phyloP scores from a whole-genome alignment of 2,113 vertebrate genomes.

The Balaeniceps rex region DNA sequence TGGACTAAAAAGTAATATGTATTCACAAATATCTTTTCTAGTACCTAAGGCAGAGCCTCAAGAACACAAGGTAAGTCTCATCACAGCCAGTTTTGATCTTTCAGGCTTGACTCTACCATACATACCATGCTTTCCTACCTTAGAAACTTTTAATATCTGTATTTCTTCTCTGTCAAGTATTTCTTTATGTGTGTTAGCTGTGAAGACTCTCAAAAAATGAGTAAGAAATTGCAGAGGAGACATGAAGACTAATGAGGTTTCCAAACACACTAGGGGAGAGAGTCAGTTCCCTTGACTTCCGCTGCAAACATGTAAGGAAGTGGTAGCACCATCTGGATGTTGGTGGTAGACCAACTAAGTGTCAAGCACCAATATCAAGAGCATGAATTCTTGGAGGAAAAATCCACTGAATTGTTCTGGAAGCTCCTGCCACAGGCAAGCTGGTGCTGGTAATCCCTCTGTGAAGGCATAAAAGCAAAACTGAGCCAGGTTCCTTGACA shows the following conservation, averaged over 20 bases:
- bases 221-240: background rate
- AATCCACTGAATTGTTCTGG: background rate
- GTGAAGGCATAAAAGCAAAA: background rate
- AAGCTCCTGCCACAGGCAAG: background rate
- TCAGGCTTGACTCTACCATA: background rate
- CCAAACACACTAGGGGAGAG: background rate
- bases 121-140: background rate
- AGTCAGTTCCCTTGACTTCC: background rate
- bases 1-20: background rate
- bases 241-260: background rate
- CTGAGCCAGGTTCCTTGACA: background rate
- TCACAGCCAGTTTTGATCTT: background rate
- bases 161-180: background rate
- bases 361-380: background rate
- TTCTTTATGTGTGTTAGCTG: background rate
- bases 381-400: background rate
- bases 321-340: background rate
- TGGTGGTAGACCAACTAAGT: background rate
- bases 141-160: background rate
- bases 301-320: background rate
- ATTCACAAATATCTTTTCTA: slow-evolving; percentile 9
- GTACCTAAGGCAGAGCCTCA: background rate
- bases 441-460: background rate
- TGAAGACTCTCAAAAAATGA: background rate
- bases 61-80: background rate